phyloP scores from a whole-genome alignment of 2,113 vertebrate genomes.

The Melanotaenia duboulayi region DNA sequence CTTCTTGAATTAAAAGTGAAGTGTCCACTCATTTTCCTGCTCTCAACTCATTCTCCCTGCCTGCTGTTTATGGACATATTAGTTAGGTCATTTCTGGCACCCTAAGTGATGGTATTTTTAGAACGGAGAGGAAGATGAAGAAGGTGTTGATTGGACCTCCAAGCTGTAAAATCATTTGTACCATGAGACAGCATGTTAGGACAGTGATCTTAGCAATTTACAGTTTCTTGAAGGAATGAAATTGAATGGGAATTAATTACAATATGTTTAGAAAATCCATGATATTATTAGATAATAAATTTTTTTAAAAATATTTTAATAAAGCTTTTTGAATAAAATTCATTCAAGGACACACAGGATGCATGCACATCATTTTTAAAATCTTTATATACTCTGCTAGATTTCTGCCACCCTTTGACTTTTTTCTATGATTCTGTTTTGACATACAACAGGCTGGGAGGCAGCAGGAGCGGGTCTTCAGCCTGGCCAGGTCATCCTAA shows the following conservation, averaged over 20 bases:
- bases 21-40: constrained; percentile 17
- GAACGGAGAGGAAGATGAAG: constrained; percentile 47
- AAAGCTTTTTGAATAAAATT: neutral
- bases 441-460: constrained; percentile 85
- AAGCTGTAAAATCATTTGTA: constrained; percentile 57
- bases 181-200: constrained; percentile 24
- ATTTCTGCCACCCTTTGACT: neutral
- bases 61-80: constrained; percentile 31
- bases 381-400: neutral
- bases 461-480: constrained; percentile 90
- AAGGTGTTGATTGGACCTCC: constrained; percentile 71
- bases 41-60: constrained; percentile 37
- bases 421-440: constrained; percentile 28
- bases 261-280: neutral
- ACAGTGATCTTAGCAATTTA: constrained; percentile 32
- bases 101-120: constrained; percentile 66
- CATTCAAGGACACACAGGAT: neutral
- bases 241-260: constrained; percentile 1
- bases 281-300: neutral
- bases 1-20: constrained; percentile 18
- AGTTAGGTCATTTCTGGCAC: constrained; percentile 43
- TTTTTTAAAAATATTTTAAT: neutral
- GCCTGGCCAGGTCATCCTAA: constrained; percentile 93
- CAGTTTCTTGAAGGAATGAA: constrained; percentile 20
- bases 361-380: neutral